Percentiles rank a stretch among this genome's conserved stretches.
Conservation (phyloP, 2,888 invertebrate species). For the Lagria hirta region DNA sequence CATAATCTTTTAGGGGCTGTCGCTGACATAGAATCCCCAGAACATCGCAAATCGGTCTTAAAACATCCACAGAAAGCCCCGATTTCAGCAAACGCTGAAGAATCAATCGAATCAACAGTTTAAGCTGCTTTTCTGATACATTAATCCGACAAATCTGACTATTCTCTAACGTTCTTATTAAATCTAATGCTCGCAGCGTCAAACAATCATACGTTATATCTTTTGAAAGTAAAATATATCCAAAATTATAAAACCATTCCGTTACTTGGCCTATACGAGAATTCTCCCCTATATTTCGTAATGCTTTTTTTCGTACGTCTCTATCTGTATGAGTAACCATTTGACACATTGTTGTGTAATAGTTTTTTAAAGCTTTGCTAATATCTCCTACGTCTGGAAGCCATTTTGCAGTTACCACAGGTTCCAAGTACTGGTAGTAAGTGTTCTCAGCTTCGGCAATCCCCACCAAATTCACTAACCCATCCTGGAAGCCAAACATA, state of each 20-base stretch:
- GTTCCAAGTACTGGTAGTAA: slow-evolving; percentile 43
- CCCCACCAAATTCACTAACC: slow-evolving; percentile 42
- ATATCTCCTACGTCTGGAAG: slow-evolving; percentile 41
- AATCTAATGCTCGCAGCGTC: slow-evolving; percentile 55
- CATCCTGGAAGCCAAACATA: slow-evolving; percentile 37
- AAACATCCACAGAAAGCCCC: slow-evolving; percentile 37
- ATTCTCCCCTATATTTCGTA: slow-evolving; percentile 61
- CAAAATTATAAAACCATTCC: slow-evolving; percentile 63
- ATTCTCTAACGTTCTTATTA: slow-evolving; percentile 61
- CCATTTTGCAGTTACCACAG: slow-evolving; percentile 45
- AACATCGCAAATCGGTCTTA: slow-evolving; percentile 47
- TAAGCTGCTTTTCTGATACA: slow-evolving; percentile 58
- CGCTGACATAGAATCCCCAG: slow-evolving; percentile 46
- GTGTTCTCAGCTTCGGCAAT: slow-evolving; percentile 41
- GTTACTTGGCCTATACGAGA: slow-evolving; percentile 62
- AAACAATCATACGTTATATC: slow-evolving; percentile 53
- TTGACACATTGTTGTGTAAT: slow-evolving; percentile 48
- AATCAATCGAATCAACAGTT: slow-evolving; percentile 45
- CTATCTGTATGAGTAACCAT: slow-evolving; percentile 59
- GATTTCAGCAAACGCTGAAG: slow-evolving; percentile 46
- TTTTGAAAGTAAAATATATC: slow-evolving; percentile 61
- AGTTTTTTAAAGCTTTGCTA: slow-evolving; percentile 40
- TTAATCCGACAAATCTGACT: slow-evolving; percentile 61
- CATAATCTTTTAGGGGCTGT: slow-evolving; percentile 41
- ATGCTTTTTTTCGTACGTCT: slow-evolving; percentile 58